Evolutionary conservation across 2,888 invertebrate genomes (phyloP).

Genomic region (Clostera curtula): DNA sequence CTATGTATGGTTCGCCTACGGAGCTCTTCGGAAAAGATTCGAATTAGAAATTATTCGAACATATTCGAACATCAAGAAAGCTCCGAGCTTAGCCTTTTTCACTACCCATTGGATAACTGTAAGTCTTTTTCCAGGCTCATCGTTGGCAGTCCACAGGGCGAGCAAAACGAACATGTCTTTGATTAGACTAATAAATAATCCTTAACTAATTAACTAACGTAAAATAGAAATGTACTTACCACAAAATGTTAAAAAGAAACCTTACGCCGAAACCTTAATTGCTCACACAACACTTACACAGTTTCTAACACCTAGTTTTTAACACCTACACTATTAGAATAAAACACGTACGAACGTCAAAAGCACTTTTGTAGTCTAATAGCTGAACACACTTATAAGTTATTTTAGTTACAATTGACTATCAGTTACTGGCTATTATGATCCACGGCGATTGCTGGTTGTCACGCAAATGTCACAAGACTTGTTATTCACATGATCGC

Average conservation of each 20-base stretch:
- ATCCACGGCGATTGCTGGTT: constrained; percentile 26
- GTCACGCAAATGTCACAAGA: constrained; percentile 51
- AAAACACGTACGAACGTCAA: constrained; percentile 17
- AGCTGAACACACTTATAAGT: constrained; percentile 19
- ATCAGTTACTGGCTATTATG: constrained; percentile 27
- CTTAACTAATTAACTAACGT: background rate
- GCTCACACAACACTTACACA: constrained; percentile 21
- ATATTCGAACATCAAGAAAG: too few species aligned
- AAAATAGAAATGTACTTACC: constrained; percentile 4
- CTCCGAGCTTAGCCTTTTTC: too few species aligned
- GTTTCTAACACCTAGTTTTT: constrained; percentile 15
- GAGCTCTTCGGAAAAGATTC: too few species aligned
- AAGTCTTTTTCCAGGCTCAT: too few species aligned
- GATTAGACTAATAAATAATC: background rate
- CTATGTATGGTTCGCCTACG: too few species aligned
- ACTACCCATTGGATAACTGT: too few species aligned
- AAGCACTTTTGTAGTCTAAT: constrained; percentile 16
- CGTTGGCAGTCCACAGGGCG: too few species aligned
- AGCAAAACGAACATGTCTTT: too few species aligned
- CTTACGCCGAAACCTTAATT: constrained; percentile 10
- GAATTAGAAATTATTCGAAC: too few species aligned
- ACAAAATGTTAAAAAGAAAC: constrained; percentile 3
- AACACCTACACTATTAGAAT: constrained; percentile 12
- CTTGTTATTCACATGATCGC: constrained; percentile 27
- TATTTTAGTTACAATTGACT: constrained; percentile 31